Evolutionary conservation across 2,888 invertebrate genomes (phyloP).

Genomic region (Disparrhopalites patrizii): DNA sequence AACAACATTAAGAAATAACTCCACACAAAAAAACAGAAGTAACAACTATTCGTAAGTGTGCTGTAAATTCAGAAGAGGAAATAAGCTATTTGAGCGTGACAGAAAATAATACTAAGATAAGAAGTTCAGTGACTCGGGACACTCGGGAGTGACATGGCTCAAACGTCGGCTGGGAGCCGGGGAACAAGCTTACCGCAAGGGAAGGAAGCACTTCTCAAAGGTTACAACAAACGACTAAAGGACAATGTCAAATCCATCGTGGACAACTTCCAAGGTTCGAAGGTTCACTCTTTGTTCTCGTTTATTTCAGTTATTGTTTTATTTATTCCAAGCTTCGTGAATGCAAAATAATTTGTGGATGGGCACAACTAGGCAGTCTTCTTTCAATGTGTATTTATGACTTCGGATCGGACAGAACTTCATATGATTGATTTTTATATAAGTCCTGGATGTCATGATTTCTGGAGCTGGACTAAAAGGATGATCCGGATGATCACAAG

Average conservation of each 20-base stretch:
- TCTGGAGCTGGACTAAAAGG: too few relatives aligned
- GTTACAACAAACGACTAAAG: constrained; percentile 88
- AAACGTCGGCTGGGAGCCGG: constrained; percentile 51
- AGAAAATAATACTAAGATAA: too few relatives aligned
- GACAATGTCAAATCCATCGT: constrained; percentile 97
- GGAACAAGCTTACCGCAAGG: constrained; percentile 82
- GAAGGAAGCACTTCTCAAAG: constrained; percentile 91
- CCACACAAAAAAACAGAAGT: too few relatives aligned
- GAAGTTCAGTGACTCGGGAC: too few relatives aligned
- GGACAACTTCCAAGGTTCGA: constrained; percentile 89
- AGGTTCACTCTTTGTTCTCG: neutral
- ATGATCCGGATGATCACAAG: too few relatives aligned
- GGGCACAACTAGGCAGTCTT: neutral
- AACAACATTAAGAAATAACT: too few relatives aligned
- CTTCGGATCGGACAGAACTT: too few relatives aligned
- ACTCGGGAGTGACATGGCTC: too few relatives aligned
- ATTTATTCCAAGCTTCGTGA: neutral
- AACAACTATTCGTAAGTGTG: too few relatives aligned
- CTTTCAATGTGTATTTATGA: too few relatives aligned
- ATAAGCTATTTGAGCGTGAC: too few relatives aligned
- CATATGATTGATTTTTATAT: neutral
- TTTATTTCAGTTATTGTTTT: neutral
- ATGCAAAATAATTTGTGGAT: neutral
- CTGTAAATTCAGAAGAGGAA: too few relatives aligned
- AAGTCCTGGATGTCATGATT: constrained; percentile 13